These are phyloP conservation scores for Platalea minor DNA, from an alignment of 2,797 vertebrate genomes.

Conservation along the genomic window DNA sequence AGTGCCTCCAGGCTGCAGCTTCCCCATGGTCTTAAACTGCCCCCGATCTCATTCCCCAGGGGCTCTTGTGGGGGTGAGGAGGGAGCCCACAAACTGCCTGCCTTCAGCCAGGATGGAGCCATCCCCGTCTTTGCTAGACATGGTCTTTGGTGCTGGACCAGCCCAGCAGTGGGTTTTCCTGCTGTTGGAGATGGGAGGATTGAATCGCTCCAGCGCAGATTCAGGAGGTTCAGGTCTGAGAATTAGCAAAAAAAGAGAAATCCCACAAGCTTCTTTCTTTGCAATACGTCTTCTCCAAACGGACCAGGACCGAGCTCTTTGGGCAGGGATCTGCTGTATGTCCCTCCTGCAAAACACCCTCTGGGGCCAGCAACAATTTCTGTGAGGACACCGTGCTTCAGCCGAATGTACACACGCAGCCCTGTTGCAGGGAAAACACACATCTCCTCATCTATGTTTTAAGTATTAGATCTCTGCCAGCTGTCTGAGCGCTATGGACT, in stretches of 20 bases:
- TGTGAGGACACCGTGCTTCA: not conserved
- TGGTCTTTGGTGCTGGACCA: not conserved
- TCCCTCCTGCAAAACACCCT: not conserved
- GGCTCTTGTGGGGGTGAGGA: not conserved
- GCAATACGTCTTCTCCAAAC: not conserved
- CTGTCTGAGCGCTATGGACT: not conserved
- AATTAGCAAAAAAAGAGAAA: not conserved
- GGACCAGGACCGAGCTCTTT: fast-evolving
- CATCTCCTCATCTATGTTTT: not conserved
- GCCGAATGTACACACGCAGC: not conserved
- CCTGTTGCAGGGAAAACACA: not conserved
- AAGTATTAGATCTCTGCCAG: not conserved
- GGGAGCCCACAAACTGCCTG: not conserved
- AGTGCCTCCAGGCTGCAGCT: not conserved
- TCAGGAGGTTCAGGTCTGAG: not conserved
- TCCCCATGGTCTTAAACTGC: not conserved
- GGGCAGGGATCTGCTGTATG: not conserved
- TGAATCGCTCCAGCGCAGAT: not conserved
- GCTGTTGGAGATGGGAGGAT: not conserved
- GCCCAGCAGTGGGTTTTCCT: not conserved
- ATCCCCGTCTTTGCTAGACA: not conserved
- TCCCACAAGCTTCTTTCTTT: not conserved
- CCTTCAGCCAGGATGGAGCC: not conserved
- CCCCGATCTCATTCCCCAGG: not conserved
- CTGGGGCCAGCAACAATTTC: not conserved